Conservation (phyloP, 2,797 vertebrate genomes). For the Leptatherina wallacei region DNA sequence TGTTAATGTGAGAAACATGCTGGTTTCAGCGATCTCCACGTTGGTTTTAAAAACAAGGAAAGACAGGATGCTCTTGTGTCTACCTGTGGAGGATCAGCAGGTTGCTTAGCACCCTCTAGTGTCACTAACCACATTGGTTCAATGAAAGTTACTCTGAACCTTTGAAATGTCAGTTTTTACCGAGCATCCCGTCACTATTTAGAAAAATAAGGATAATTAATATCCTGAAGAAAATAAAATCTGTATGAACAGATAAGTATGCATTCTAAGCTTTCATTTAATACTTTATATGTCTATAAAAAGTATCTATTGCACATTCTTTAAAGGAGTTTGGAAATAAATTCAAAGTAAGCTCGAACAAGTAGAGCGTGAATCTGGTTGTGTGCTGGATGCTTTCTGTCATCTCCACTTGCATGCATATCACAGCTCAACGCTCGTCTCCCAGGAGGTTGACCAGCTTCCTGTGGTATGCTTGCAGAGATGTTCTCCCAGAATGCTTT, state of each 20-base stretch:
- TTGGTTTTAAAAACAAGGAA: not conserved
- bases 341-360: not conserved
- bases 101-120: not conserved
- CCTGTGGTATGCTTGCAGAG: slow-evolving; percentile 77
- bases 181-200: not conserved
- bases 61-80: not conserved
- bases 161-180: not conserved
- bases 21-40: not conserved
- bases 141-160: not conserved
- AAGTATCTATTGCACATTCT: not conserved
- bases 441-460: slow-evolving; percentile 55
- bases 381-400: no score
- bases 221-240: not conserved
- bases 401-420: no score
- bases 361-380: no score
- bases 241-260: not conserved
- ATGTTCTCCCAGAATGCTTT: slow-evolving; percentile 70
- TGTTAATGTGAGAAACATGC: not conserved
- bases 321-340: not conserved
- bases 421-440: slow-evolving; percentile 67
- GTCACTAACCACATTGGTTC: not conserved
- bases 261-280: not conserved
- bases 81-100: not conserved
- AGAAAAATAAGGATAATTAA: not conserved
- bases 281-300: no score